Evolutionary conservation across 2,888 invertebrate species (phyloP).

Genomic region (Auanema sp.): DNA sequence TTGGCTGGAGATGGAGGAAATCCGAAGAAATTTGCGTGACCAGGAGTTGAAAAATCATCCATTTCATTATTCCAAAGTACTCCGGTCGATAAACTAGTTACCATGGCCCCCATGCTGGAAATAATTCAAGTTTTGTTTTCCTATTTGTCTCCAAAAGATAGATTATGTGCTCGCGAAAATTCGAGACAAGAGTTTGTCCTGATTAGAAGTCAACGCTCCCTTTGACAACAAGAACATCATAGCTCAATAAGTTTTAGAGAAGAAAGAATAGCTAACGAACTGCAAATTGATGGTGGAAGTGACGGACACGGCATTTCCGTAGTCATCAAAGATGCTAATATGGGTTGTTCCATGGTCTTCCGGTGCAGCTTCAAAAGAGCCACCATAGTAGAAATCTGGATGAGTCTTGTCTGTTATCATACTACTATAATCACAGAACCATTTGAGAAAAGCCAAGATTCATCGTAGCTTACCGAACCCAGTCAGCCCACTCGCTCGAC

Average conservation of each 20-base stretch:
- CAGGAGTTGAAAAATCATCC: constrained; percentile 84
- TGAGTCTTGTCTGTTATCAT: constrained; percentile 54
- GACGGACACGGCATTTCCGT: constrained; percentile 88
- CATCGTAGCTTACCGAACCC: constrained; percentile 29
- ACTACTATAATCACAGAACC: constrained; percentile 24
- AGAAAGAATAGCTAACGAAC: constrained; percentile 70
- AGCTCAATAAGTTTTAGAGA: constrained; percentile 3
- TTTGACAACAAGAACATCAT: constrained; percentile 4
- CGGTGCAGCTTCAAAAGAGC: constrained; percentile 56
- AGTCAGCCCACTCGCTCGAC: constrained; percentile 48
- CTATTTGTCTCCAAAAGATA: background rate
- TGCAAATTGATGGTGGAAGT: constrained; percentile 86
- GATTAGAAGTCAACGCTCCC: too few relatives aligned
- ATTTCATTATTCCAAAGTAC: constrained; percentile 88
- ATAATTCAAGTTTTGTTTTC: background rate
- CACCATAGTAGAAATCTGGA: constrained; percentile 58
- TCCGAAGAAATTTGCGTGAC: constrained; percentile 64
- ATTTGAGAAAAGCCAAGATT: background rate
- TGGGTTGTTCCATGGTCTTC: constrained; percentile 85
- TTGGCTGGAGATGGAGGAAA: constrained; percentile 78
- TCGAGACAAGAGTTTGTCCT: background rate
- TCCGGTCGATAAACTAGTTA: constrained; percentile 78
- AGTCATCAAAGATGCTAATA: constrained; percentile 75
- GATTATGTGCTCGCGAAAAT: too few relatives aligned
- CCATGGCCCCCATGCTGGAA: constrained; percentile 79